Evolutionary conservation across 2,797 vertebrate species (phyloP).

Genomic region (Darevskia nairensis): DNA sequence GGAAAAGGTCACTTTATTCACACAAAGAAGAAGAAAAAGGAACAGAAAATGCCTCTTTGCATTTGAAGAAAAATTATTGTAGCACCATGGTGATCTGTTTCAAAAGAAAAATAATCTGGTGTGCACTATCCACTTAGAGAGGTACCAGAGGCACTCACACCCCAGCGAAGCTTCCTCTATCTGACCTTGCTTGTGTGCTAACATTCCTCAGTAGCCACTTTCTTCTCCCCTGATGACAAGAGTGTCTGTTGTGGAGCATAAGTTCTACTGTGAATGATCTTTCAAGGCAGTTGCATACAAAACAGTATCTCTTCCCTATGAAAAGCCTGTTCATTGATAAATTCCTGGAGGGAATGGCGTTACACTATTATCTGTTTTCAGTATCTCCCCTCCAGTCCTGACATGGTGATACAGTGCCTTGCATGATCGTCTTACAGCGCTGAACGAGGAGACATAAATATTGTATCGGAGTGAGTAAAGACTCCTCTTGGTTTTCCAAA

Average conservation of each 20-base stretch:
- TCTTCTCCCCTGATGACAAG: conserved; percentile 60
- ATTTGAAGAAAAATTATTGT: conserved; percentile 78
- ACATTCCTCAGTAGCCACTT: conserved; percentile 56
- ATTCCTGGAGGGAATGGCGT: conserved; percentile 72
- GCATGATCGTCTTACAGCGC: conserved; percentile 65
- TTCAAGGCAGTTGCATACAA: conserved; percentile 70
- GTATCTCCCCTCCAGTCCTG: conserved; percentile 71
- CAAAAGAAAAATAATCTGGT: conserved; percentile 78
- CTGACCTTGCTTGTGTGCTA: conserved; percentile 68
- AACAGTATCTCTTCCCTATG: conserved; percentile 68
- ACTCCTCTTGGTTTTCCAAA: conserved; percentile 64
- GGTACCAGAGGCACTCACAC: conserved; percentile 79
- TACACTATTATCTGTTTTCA: conserved; percentile 63
- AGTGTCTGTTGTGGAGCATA: conserved; percentile 64
- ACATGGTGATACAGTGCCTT: conserved; percentile 68
- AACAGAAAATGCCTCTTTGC: conserved; percentile 78
- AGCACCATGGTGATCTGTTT: conserved; percentile 85
- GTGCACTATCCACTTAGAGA: conserved; percentile 78
- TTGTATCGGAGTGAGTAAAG: conserved; percentile 64
- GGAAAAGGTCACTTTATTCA: conserved; percentile 84
- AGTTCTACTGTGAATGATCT: conserved; percentile 67
- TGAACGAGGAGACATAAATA: conserved; percentile 76
- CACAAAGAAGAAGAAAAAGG: conserved; percentile 24
- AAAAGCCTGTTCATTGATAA: conserved; percentile 72
- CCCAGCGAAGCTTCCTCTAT: conserved; percentile 68